These are phyloP conservation scores for Rapana venosa DNA, from an alignment of 2,888 invertebrate genomes.

Conservation along the genomic window DNA sequence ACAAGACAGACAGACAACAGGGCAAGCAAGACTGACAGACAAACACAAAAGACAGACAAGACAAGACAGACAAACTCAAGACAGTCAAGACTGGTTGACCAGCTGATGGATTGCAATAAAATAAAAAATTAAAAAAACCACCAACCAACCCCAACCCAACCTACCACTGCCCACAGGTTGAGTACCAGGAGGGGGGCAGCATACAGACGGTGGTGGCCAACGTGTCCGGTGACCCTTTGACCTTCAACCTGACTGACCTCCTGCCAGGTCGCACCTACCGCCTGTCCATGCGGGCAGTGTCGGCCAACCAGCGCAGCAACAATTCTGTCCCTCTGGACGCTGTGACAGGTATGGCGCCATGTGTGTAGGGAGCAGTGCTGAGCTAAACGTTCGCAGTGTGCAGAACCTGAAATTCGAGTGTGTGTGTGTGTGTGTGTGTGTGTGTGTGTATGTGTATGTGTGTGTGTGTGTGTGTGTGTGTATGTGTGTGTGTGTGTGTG, in stretches of 20 bases:
- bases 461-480: background rate
- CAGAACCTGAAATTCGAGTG: no score
- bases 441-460: no score
- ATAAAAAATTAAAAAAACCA: background rate
- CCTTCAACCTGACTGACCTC: slow-evolving; percentile 55
- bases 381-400: no score
- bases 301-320: slow-evolving; percentile 57
- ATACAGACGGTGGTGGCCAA: slow-evolving; percentile 28
- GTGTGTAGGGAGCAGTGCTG: background rate
- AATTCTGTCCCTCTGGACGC: slow-evolving; percentile 52
- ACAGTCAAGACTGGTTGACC: background rate
- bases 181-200: slow-evolving; percentile 26
- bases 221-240: background rate
- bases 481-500: slow-evolving; percentile 13
- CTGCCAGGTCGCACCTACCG: slow-evolving; percentile 59
- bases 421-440: background rate
- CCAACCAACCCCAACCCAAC: background rate
- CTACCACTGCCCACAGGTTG: slow-evolving; percentile 9
- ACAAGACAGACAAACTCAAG: background rate
- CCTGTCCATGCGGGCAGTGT: slow-evolving; percentile 59
- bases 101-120: background rate
- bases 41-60: background rate
- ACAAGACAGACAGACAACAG: background rate
- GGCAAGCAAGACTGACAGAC: no score
- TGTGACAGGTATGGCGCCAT: slow-evolving; percentile 59